Conservation (phyloP, 1,140 invertebrate genomes). For the Sipha flava region DNA sequence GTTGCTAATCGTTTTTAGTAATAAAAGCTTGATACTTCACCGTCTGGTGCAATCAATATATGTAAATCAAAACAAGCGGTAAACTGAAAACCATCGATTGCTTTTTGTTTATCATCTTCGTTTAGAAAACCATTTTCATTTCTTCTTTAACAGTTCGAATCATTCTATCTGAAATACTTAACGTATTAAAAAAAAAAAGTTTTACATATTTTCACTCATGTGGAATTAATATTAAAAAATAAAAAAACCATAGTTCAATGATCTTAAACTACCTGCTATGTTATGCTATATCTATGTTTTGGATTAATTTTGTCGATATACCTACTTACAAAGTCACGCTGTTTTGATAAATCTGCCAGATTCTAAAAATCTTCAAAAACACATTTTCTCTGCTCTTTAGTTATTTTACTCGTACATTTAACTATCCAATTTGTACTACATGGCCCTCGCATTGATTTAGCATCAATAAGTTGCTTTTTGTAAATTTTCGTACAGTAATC, state of each 20-base stretch:
- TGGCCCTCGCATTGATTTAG: not conserved
- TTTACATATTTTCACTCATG: not conserved
- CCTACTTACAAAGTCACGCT: not conserved
- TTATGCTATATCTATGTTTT: not conserved
- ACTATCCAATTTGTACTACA: not conserved
- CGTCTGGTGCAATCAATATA: not conserved
- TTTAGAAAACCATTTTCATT: not conserved
- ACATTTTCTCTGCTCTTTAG: not conserved
- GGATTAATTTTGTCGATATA: not conserved
- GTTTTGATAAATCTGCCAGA: not conserved
- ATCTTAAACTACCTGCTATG: not conserved
- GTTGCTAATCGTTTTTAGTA: conserved; percentile 33
- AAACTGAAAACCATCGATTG: not conserved
- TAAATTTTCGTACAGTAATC: not conserved
- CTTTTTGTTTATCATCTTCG: not conserved
- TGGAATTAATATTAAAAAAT: not conserved
- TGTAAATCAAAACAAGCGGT: conserved; percentile 32
- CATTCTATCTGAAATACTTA: not conserved
- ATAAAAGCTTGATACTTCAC: conserved; percentile 31
- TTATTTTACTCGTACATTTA: not conserved
- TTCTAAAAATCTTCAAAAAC: not conserved
- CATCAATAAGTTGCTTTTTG: not conserved
- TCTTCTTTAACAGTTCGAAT: not conserved
- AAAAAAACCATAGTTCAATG: not conserved
- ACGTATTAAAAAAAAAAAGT: not conserved